Base-by-base conservation (phyloP, 2,797 vertebrate species). In the Aythya fuligula region DNA sequence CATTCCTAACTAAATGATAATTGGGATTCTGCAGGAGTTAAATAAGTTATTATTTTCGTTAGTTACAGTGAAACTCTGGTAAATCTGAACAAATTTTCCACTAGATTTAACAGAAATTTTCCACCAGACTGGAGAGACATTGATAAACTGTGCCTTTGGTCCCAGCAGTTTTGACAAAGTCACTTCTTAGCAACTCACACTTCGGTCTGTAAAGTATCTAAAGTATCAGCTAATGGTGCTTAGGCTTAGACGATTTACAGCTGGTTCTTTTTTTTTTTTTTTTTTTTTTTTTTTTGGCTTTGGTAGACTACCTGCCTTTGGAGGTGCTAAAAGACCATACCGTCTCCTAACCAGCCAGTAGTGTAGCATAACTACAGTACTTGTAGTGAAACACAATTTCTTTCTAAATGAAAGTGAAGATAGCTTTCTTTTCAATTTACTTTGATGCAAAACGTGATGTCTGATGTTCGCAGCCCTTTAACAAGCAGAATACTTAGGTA, bases 241-340 rank as follows among this genome's bases (percentile, higher is more conserved):
- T 96, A 94, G 94, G 95, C 95, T 96, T 96, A 94, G 94, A 95
- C 95, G 84, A 94, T 93, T 89, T 89, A 83, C 76, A 93, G 92
- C 51, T 89, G 87, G 90, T 62, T 95, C 7, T 41, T 64, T 17
- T 54, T 54, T 28, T 11, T 47, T 85, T 61, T 95, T 41, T 54
- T 41, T 54, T 54, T 14, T 65, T 65, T 60, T 36, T 32, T 95
- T 89, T 75, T 34, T n/a, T n/a, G n/a, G 83, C 95, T 97, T 96
- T 90, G 69, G 81, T 97, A 96, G 91, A 96, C 92, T 92, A 97
- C 92, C 96, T 97, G 89, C 95, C 95, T 97, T 96, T 89, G 95
- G 94, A 98, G 98, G 98, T 98, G 97, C 98, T 98, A 97, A 97
- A 97, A 97, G 89, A 95, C 95, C 67, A 83, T 93, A 45, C 96